A percentile compares a stretch with the other conserved stretches of the same genome.
Evolutionary conservation across 1,140 invertebrate genomes (phyloP).

Genomic region (Drosophila pachea): DNA sequence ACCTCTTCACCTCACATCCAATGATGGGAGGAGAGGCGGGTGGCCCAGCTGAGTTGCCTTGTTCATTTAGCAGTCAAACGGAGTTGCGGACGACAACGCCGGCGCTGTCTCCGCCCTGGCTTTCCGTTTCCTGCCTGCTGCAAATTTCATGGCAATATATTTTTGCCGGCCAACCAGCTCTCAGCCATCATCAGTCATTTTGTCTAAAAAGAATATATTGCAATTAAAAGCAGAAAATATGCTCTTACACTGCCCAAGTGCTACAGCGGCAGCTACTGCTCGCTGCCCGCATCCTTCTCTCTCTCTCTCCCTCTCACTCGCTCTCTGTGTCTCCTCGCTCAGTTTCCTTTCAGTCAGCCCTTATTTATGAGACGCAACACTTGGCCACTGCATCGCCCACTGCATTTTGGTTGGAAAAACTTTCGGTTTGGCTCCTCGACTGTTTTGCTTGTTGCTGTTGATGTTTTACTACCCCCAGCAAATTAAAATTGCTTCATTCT

Average conservation of each 20-base stretch:
- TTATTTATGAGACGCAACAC: slow-evolving; percentile 74
- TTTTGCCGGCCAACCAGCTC: slow-evolving; percentile 50
- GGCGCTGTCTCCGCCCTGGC: slow-evolving; percentile 64
- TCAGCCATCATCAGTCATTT: slow-evolving; percentile 73
- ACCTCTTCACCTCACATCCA: no score
- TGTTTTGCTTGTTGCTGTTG: slow-evolving; percentile 56
- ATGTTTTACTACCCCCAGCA: slow-evolving; percentile 71
- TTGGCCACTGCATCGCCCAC: slow-evolving; percentile 50
- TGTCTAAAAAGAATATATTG: slow-evolving; percentile 78
- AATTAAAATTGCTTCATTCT: slow-evolving; percentile 76
- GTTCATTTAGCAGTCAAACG: slow-evolving; percentile 76
- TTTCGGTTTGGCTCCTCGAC: slow-evolving; percentile 36
- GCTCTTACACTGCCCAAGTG: slow-evolving; percentile 64
- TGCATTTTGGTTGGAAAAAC: slow-evolving; percentile 55
- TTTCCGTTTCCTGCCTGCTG: slow-evolving; percentile 69
- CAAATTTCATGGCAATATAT: slow-evolving; percentile 75
- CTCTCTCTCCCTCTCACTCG: background rate
- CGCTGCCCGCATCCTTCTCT: background rate
- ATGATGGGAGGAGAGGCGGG: no score
- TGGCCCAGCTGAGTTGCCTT: slow-evolving; percentile 48
- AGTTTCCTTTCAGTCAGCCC: slow-evolving; percentile 12
- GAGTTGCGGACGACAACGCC: slow-evolving; percentile 39
- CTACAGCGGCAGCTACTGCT: background rate
- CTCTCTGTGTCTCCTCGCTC: background rate
- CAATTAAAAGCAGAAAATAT: slow-evolving; percentile 78